These are phyloP conservation scores for Reticulitermes lucifugus DNA, from an alignment of 2,888 invertebrate species.

Conservation along the genomic window DNA sequence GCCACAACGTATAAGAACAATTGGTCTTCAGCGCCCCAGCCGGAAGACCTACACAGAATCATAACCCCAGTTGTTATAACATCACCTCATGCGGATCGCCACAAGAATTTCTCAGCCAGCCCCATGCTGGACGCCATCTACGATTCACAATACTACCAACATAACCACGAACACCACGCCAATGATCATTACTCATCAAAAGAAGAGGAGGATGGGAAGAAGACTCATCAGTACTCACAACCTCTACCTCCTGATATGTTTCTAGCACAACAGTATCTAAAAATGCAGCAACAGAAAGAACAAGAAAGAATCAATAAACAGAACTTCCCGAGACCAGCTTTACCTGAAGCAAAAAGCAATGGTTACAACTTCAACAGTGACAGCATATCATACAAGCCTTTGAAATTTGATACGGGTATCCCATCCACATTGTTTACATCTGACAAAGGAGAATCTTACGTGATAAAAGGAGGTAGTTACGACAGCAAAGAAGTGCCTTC, in stretches of 20 bases:
- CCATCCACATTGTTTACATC: not conserved
- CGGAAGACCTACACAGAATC: slow-evolving; percentile 15
- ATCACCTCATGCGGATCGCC: slow-evolving; percentile 7
- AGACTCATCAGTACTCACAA: slow-evolving; percentile 13
- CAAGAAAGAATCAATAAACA: slow-evolving; percentile 7
- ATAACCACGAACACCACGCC: not conserved
- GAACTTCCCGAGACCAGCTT: not conserved
- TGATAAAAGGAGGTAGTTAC: not conserved
- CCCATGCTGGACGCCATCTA: slow-evolving; percentile 22
- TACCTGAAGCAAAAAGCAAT: slow-evolving; percentile 21
- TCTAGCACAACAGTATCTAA: slow-evolving; percentile 14
- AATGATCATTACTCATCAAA: not conserved
- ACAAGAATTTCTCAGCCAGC: slow-evolving; percentile 25
- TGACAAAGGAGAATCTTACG: not conserved
- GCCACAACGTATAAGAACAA: not conserved
- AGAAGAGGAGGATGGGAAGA: not conserved
- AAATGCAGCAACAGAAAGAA: slow-evolving; percentile 23
- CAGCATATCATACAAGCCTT: slow-evolving; percentile 10
- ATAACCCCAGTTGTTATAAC: slow-evolving; percentile 26
- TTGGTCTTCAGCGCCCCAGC: slow-evolving; percentile 20
- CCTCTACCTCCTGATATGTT: slow-evolving; percentile 14
- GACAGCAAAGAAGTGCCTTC: not conserved
- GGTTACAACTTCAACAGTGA: slow-evolving; percentile 5
- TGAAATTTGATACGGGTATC: slow-evolving; percentile 1
- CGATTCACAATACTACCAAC: not conserved